Evolutionary conservation across 2,113 vertebrate species (phyloP).

Genomic region (Rhea pennata): DNA sequence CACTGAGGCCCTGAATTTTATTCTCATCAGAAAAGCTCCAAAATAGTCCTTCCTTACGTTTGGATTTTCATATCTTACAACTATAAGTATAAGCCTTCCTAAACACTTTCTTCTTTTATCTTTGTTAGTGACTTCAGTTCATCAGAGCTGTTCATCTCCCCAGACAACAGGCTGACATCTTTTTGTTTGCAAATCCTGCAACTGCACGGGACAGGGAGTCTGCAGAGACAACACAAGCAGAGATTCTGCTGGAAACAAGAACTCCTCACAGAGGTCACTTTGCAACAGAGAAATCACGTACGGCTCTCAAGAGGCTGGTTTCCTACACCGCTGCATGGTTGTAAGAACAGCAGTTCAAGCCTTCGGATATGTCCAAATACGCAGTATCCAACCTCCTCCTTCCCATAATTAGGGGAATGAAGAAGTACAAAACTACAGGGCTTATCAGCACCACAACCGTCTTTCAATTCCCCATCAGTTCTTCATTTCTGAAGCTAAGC

Average conservation of each 20-base stretch:
- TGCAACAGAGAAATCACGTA: neutral
- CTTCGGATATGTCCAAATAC: neutral
- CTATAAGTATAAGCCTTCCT: neutral
- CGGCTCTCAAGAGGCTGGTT: neutral
- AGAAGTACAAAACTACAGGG: neutral
- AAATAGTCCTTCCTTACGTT: neutral
- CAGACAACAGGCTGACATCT: neutral
- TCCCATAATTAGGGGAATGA: neutral
- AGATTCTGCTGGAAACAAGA: neutral
- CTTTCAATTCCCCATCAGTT: no score
- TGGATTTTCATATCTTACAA: neutral
- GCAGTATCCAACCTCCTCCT: neutral
- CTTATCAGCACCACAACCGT: no score
- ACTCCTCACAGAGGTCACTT: fast-evolving
- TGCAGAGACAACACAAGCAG: neutral
- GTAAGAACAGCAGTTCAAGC: neutral
- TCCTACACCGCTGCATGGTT: neutral
- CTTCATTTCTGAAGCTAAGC: no score
- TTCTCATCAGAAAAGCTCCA: neutral
- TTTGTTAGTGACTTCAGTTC: neutral
- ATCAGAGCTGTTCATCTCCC: neutral
- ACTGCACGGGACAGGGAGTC: neutral
- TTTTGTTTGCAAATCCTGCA: neutral
- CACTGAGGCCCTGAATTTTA: neutral
- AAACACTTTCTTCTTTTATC: neutral